Percentiles rank a stretch among this genome's conserved stretches.
These are phyloP conservation scores for Centropus unirufus DNA, from an alignment of 2,113 vertebrate species.

Conservation along the genomic window DNA sequence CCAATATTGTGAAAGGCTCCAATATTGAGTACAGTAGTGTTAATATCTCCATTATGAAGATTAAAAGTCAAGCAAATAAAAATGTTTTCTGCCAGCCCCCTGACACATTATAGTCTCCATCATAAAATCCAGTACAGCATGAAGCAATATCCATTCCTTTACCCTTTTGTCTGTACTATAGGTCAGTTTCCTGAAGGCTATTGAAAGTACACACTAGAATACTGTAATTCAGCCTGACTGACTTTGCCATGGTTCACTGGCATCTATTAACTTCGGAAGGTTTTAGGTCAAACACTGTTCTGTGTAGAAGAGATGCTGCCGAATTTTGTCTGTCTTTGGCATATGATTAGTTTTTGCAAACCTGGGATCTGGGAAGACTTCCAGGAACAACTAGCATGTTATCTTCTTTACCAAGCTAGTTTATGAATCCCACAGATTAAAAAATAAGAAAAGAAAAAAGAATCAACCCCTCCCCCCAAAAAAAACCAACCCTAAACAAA, in stretches of 20 bases:
- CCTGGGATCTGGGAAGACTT: background rate
- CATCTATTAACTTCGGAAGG: background rate
- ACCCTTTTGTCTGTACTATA: background rate
- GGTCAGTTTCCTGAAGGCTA: background rate
- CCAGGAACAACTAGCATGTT: background rate
- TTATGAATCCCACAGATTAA: background rate
- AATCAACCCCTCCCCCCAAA: no score
- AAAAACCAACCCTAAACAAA: background rate
- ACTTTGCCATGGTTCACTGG: background rate
- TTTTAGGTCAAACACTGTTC: background rate
- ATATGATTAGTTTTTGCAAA: background rate
- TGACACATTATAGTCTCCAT: background rate
- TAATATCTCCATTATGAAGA: background rate
- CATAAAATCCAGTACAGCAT: background rate
- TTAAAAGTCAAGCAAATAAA: background rate
- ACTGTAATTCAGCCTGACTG: background rate
- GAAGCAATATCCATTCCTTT: background rate
- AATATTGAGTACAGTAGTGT: background rate
- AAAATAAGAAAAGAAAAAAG: background rate
- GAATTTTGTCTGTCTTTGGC: background rate
- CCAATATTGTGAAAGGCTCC: background rate
- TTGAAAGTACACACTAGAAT: background rate
- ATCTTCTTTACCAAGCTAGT: background rate
- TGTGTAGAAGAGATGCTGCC: background rate
- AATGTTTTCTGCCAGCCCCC: background rate